Evolutionary conservation across 2,797 vertebrate genomes (phyloP).

Genomic region (Loriculus beryllinus): DNA sequence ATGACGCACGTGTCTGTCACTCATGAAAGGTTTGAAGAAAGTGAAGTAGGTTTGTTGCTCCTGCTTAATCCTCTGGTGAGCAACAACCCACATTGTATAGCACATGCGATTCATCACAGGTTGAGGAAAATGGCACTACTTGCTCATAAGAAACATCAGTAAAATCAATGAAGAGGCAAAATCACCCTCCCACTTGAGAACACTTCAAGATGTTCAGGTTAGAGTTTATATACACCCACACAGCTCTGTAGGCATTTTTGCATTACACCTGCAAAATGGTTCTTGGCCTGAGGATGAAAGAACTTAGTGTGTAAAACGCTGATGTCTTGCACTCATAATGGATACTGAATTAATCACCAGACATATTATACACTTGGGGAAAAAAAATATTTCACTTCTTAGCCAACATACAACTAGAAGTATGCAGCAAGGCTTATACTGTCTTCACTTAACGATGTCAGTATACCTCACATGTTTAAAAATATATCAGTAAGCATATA

Average conservation of each 20-base stretch:
- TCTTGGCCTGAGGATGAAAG: slow-evolving; percentile 25
- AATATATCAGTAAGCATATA: not conserved
- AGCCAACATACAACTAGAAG: slow-evolving; percentile 17
- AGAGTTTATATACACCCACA: slow-evolving; percentile 38
- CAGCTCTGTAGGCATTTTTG: not conserved
- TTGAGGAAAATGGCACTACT: slow-evolving; percentile 24
- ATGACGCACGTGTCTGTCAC: slow-evolving; percentile 15
- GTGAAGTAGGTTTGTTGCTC: slow-evolving; percentile 38
- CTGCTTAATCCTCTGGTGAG: slow-evolving; percentile 52
- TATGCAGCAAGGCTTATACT: not conserved
- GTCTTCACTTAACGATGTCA: not conserved
- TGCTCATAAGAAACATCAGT: slow-evolving; percentile 48
- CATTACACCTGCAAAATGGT: slow-evolving; percentile 11
- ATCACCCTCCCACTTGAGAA: slow-evolving; percentile 33
- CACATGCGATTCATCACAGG: slow-evolving; percentile 6
- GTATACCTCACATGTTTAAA: slow-evolving; percentile 21
- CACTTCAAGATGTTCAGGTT: slow-evolving; percentile 48
- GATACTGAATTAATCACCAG: slow-evolving; percentile 29
- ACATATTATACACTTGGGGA: not conserved
- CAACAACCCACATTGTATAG: slow-evolving; percentile 27
- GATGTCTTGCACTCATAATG: slow-evolving; percentile 17
- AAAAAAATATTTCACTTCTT: not conserved
- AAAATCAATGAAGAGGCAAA: slow-evolving; percentile 45
- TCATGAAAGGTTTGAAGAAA: slow-evolving; percentile 29
- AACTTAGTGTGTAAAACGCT: not conserved